These are phyloP conservation scores for Styela plicata DNA, from an alignment of 23 tunicate genomes.

Conservation along the genomic window DNA sequence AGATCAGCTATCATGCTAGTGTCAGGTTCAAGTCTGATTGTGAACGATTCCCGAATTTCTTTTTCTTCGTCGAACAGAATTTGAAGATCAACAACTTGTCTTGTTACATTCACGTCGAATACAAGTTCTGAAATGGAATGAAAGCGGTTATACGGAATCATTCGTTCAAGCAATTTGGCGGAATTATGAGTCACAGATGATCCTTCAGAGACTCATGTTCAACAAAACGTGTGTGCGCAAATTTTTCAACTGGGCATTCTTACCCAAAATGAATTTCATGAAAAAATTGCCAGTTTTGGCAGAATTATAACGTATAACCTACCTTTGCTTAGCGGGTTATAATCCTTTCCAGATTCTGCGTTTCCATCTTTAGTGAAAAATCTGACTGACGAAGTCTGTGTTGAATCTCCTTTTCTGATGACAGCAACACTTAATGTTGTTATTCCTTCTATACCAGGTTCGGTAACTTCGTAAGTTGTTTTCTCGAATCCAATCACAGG, in stretches of 20 bases:
- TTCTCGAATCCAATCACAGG: slow-evolving; percentile 80
- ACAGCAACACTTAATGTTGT: slow-evolving; percentile 64
- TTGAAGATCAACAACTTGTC: slow-evolving; percentile 71
- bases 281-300: no score
- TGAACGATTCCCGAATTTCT: slow-evolving; percentile 96
- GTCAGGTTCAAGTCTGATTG: slow-evolving; percentile 78
- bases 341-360: slow-evolving; percentile 88
- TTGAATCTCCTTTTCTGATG: slow-evolving; percentile 67
- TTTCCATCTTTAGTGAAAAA: slow-evolving; percentile 96
- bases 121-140: slow-evolving; percentile 58
- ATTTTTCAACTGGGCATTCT: no score
- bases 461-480: slow-evolving; percentile 84
- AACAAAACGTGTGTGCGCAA: no score
- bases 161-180: no score
- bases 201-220: no score
- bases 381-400: slow-evolving; percentile 59
- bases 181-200: no score
- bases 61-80: slow-evolving; percentile 83
- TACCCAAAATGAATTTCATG: no score
- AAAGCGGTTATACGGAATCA: no score
- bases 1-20: slow-evolving; percentile 74
- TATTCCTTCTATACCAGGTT: slow-evolving; percentile 73
- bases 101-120: slow-evolving; percentile 53
- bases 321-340: slow-evolving; percentile 93
- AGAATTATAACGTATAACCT: no score